Evolutionary conservation across 2,888 invertebrate genomes (phyloP), one percentile per base, ranked within the genome.

Genomic region (Ptilodon capucinus): DNA sequence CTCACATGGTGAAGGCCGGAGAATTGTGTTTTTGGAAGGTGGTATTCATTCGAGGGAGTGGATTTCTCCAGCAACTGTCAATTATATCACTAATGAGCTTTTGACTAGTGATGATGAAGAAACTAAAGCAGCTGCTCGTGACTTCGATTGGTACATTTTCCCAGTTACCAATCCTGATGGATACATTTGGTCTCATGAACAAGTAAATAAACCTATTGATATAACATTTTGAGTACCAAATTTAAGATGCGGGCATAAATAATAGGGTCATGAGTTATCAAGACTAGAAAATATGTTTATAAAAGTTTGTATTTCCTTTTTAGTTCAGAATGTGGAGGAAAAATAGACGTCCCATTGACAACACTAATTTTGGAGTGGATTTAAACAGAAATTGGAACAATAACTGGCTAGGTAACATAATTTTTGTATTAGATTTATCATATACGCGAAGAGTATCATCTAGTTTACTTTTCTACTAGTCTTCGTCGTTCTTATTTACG

Each of bases 91-190:
- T n/a, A 91, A 93, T 63, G 91, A 94, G 60, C 76, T 95, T 3
- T 60, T 94, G 38, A 92, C 92, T 13, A 94, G 93, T 56, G 64
- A 79, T 1, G 77, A 93, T 52, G 58, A 74, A 0, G 86, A 89
- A 4, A 76, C 91, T 0, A 79, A 78, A 48, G 70, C 81, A 0
- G 85, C 92, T 35, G 93, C 92, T 0, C 81, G 84, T n/a, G 88
- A 86, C 48, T 92, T 88, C 64, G 95, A 95, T 67, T 96, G 95
- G 94, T 95, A 95, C 69, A 91, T 96, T 34, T 91, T 96, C 51
- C 96, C 96, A 0, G 92, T 94, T 1, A 91, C 94, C 8, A 96
- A 96, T 74, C 96, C 96, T 23, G 96, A 96, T 81, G 96, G 96
- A 0, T 96, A 93, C 69, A 92, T 92, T 35, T 95, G 93, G 71